phyloP scores from a whole-genome alignment of 1,140 invertebrate species.

The Magallana ariakensis region DNA sequence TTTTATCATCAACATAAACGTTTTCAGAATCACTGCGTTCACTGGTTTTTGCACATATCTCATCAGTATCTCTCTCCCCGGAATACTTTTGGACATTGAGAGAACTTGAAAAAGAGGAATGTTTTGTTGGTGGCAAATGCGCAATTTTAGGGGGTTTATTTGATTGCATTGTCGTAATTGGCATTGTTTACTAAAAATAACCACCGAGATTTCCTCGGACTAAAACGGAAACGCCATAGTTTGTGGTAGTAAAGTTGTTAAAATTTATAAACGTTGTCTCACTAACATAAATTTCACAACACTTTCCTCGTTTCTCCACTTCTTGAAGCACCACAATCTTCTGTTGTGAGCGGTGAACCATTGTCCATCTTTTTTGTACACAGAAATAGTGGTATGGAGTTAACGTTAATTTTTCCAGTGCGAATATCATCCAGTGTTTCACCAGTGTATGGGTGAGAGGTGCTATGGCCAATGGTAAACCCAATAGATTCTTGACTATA shows the following conservation, averaged over 20 bases:
- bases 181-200: background rate
- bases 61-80: no score
- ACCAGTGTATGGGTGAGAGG: background rate
- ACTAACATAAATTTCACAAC: conserved; percentile 38
- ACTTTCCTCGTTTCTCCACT: conserved; percentile 42
- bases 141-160: background rate
- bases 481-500: no score
- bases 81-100: no score
- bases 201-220: conserved; percentile 24
- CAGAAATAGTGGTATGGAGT: conserved; percentile 41
- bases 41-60: no score
- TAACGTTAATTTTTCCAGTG: conserved; percentile 14
- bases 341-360: conserved; percentile 53
- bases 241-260: conserved; percentile 43
- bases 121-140: no score
- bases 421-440: conserved; percentile 41
- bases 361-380: conserved; percentile 23
- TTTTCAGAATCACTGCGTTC: no score
- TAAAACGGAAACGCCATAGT: conserved; percentile 16
- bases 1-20: no score
- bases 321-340: conserved; percentile 54
- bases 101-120: no score
- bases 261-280: conserved; percentile 23
- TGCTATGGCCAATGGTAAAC: conserved; percentile 5
- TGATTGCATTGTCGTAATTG: background rate